Percentiles rank a stretch among this genome's conserved stretches.
Conservation (phyloP, 2,113 vertebrate species). For the Gobius niger region DNA sequence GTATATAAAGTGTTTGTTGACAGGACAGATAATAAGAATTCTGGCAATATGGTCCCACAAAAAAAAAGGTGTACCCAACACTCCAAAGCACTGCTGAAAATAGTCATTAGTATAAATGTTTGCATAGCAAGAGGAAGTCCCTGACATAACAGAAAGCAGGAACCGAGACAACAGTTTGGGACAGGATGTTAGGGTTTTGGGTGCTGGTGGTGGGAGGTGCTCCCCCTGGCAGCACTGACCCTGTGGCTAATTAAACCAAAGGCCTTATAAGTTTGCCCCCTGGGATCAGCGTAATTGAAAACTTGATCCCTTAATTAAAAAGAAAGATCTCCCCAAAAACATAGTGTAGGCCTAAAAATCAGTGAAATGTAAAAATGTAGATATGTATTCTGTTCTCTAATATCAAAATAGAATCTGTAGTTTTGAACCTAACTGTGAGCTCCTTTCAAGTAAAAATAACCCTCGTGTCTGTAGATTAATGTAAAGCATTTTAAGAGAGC, state of each 20-base stretch:
- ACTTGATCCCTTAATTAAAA: background rate
- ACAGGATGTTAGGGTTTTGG: slow-evolving; percentile 10
- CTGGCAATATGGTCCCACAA: background rate
- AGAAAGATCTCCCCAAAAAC: background rate
- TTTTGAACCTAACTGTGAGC: background rate
- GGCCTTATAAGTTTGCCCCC: slow-evolving; percentile 54
- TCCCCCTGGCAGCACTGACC: slow-evolving; percentile 49
- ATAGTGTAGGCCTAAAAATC: too few relatives aligned
- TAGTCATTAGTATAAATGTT: slow-evolving; percentile 1
- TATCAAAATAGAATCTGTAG: too few relatives aligned
- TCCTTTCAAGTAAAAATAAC: slow-evolving; percentile 26
- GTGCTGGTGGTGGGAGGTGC: slow-evolving; percentile 36
- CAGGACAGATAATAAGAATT: background rate
- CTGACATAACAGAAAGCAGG: slow-evolving; percentile 33
- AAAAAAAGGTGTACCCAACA: slow-evolving; percentile 13
- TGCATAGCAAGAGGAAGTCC: slow-evolving; percentile 28
- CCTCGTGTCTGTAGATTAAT: slow-evolving; percentile 24
- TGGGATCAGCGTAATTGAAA: slow-evolving; percentile 26
- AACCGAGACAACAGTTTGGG: slow-evolving; percentile 11
- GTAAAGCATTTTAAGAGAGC: slow-evolving; percentile 49
- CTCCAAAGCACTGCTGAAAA: background rate
- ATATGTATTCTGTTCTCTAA: too few relatives aligned
- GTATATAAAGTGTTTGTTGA: slow-evolving; percentile 2
- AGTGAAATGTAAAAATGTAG: too few relatives aligned
- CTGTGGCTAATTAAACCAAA: slow-evolving; percentile 56